Conservation (phyloP, 2,113 vertebrate species). For the Hippocampus barbouri region DNA sequence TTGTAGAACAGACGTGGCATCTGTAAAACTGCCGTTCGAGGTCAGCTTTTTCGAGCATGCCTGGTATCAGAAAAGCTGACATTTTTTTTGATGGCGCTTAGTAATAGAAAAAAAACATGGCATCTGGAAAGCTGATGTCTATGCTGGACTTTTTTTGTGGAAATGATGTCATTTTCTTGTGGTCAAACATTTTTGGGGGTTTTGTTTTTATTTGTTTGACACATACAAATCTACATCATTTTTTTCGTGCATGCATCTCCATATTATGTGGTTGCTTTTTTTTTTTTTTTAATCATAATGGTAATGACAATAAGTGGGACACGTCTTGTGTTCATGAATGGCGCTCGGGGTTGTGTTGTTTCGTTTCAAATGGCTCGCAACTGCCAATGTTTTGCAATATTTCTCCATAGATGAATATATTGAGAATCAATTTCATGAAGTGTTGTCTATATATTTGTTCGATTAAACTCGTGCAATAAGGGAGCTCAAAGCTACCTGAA, state of each 20-base stretch:
- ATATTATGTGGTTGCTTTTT: slow-evolving; percentile 1
- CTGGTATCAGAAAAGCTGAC: too few relatives aligned
- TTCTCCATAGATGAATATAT: background rate
- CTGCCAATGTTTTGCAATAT: background rate
- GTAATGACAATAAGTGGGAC: slow-evolving; percentile 2
- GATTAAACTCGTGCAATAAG: slow-evolving; percentile 44
- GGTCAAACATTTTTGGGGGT: too few relatives aligned
- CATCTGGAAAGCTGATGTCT: too few relatives aligned
- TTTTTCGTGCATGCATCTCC: too few relatives aligned
- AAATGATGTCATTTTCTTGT: too few relatives aligned
- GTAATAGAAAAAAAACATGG: too few relatives aligned
- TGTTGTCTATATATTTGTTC: slow-evolving; percentile 4
- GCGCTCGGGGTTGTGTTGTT: background rate
- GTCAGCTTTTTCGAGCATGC: too few relatives aligned
- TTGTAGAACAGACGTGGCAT: background rate
- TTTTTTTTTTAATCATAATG: background rate
- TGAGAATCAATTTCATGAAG: background rate
- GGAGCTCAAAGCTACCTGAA: slow-evolving; percentile 12
- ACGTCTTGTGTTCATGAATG: background rate
- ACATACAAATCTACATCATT: too few relatives aligned
- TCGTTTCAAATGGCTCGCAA: background rate
- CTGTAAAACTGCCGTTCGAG: too few relatives aligned
- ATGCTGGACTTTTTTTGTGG: too few relatives aligned
- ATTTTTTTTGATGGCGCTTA: too few relatives aligned
- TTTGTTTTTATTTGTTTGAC: too few relatives aligned